A percentile compares a stretch with the other conserved stretches of the same genome.
These are phyloP conservation scores for Merluccius polli DNA, from an alignment of 2,797 vertebrate genomes.

Conservation along the genomic window DNA sequence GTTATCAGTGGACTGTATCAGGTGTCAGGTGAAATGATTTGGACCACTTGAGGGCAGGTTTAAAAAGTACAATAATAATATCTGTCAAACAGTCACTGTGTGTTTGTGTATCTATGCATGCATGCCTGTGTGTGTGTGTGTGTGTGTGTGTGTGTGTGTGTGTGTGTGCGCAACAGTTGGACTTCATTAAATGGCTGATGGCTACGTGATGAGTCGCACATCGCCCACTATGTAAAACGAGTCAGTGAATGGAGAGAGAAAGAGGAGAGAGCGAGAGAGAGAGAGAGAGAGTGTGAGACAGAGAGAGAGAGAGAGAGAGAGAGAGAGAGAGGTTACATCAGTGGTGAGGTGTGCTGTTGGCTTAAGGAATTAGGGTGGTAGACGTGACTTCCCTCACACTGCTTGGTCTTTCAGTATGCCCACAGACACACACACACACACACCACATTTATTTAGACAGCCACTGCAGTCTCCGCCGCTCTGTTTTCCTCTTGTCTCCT, in stretches of 20 bases:
- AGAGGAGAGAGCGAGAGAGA: neutral
- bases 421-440: neutral
- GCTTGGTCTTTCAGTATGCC: neutral
- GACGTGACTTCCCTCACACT: conserved; percentile 37
- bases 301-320: neutral
- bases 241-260: neutral
- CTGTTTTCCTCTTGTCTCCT: neutral
- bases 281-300: conserved; percentile 23
- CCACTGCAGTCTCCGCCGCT: neutral
- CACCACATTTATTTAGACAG: too few species aligned
- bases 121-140: neutral
- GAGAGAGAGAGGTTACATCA: neutral
- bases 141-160: neutral
- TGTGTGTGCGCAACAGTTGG: neutral
- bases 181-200: neutral
- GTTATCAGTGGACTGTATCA: neutral
- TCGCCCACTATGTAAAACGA: neutral
- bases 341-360: neutral
- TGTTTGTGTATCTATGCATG: neutral
- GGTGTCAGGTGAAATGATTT: too few species aligned
- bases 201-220: neutral
- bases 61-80: neutral
- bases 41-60: neutral
- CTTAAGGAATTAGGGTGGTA: conserved; percentile 24
- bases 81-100: neutral